Conservation (phyloP, 2,113 vertebrate genomes). For the Lota lota region DNA sequence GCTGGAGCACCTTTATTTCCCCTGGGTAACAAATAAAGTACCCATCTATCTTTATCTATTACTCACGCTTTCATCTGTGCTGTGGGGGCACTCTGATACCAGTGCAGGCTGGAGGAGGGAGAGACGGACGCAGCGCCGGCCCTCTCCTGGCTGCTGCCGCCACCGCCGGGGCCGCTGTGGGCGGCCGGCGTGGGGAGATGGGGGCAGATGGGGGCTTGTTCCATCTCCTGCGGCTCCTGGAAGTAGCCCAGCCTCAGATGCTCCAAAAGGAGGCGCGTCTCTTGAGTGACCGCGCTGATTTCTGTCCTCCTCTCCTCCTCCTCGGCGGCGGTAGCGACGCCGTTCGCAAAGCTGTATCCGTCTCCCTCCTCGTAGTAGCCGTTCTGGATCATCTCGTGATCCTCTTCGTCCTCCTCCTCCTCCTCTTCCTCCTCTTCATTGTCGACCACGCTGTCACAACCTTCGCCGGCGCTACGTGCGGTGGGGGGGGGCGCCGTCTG, state of each 20-base stretch:
- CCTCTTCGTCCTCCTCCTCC: slow-evolving; percentile 75
- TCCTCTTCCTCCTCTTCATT: slow-evolving; percentile 58
- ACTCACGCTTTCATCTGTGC: slow-evolving; percentile 93
- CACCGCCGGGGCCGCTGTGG: slow-evolving; percentile 61
- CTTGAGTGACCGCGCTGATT: slow-evolving; percentile 50
- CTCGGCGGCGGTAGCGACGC: slow-evolving; percentile 47
- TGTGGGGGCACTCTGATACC: slow-evolving; percentile 87
- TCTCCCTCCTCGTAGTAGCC: slow-evolving; percentile 93
- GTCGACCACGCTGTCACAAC: slow-evolving; percentile 14
- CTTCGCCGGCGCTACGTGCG: no score
- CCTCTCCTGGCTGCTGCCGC: slow-evolving; percentile 69
- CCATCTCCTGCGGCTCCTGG: slow-evolving; percentile 52
- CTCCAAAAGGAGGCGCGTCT: slow-evolving; percentile 67
- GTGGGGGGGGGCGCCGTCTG: slow-evolving; percentile 41
- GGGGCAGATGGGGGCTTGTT: slow-evolving; percentile 73
- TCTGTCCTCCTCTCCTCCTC: slow-evolving; percentile 43
- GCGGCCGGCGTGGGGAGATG: slow-evolving; percentile 76
- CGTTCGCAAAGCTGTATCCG: slow-evolving; percentile 73
- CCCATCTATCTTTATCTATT: not conserved
- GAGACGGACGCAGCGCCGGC: slow-evolving; percentile 56
- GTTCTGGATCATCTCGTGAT: slow-evolving; percentile 94
- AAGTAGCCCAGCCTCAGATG: slow-evolving; percentile 58
- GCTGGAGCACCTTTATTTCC: no score
- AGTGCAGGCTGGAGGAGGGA: slow-evolving; percentile 68
- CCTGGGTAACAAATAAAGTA: no score